phyloP scores from a whole-genome alignment of 2,797 vertebrate genomes.

The Allobates femoralis region DNA sequence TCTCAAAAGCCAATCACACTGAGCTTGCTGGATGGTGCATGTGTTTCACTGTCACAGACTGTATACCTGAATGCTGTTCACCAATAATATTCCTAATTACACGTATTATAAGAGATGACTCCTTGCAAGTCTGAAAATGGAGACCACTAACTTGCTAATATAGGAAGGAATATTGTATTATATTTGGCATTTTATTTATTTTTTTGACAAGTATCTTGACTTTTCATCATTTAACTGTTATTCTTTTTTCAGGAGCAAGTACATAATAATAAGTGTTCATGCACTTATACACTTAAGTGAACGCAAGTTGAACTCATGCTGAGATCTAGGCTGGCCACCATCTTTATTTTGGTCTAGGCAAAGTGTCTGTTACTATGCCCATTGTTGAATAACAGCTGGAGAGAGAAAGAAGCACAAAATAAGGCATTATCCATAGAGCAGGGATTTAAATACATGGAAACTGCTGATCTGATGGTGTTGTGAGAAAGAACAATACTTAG shows the following conservation, averaged over 20 bases:
- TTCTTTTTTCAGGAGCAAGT: background rate
- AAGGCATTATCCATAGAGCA: no score
- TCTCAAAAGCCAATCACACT: background rate
- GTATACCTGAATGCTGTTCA: constrained; percentile 32
- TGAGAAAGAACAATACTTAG: no score
- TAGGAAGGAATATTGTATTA: background rate
- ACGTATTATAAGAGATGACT: background rate
- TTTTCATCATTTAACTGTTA: background rate
- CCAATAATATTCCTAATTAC: constrained; percentile 10
- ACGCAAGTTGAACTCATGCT: no score
- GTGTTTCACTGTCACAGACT: constrained; percentile 31
- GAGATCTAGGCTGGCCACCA: no score
- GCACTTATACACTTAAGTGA: background rate
- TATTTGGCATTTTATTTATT: background rate
- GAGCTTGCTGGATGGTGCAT: constrained; percentile 45
- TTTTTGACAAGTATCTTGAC: background rate
- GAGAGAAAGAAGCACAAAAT: no score
- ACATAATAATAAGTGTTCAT: background rate
- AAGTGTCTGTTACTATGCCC: no score
- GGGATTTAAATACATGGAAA: no score
- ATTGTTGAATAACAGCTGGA: no score
- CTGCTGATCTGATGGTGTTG: no score
- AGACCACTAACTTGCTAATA: background rate
- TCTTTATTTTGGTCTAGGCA: no score
- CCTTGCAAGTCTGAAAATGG: background rate